phyloP scores from a whole-genome alignment of 2,888 invertebrate species.

The Meta bourneti region DNA sequence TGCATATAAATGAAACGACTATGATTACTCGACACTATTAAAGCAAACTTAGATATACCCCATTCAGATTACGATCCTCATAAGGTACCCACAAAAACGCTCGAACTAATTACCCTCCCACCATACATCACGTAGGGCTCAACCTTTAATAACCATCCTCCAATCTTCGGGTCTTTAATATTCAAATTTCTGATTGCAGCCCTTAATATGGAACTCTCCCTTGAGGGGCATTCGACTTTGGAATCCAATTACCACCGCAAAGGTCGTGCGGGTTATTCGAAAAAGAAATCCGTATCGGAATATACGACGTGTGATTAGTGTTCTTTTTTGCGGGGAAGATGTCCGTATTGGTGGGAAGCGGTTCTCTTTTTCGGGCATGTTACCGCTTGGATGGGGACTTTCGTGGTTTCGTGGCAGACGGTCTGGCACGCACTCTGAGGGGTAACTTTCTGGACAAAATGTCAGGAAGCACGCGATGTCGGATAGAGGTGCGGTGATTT shows the following conservation, averaged over 20 bases:
- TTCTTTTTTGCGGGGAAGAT: neutral
- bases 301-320: conserved; percentile 22
- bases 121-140: no score
- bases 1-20: neutral
- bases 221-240: neutral
- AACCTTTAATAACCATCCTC: neutral
- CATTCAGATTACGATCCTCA: no score
- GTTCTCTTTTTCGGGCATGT: neutral
- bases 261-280: conserved; percentile 12
- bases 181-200: neutral
- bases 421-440: conserved; percentile 20
- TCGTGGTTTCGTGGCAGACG: conserved; percentile 8
- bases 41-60: neutral
- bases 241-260: conserved; percentile 17
- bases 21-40: neutral
- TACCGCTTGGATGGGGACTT: conserved; percentile 5
- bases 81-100: neutral
- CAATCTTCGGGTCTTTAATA: neutral
- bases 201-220: neutral
- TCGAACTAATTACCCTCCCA: neutral
- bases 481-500: neutral
- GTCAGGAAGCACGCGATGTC: conserved; percentile 15
- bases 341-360: neutral
- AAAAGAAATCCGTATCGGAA: conserved; percentile 9
- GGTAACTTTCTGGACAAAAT: conserved; percentile 20